Base-by-base conservation (phyloP, 2,113 vertebrate species). In the Mastomys coucha region DNA sequence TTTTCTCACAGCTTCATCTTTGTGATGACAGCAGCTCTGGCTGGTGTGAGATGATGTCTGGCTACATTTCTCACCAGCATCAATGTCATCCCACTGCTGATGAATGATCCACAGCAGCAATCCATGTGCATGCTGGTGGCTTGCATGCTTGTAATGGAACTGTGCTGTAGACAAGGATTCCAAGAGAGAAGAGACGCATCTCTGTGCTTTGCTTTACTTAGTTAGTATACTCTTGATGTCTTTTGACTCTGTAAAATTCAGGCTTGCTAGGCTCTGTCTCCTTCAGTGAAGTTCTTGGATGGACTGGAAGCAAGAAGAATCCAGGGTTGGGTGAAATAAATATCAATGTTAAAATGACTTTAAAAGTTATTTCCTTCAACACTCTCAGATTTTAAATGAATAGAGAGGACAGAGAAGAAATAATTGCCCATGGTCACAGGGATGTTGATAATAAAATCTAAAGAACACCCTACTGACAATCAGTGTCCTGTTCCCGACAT, bases 401-500 rank as follows among this genome's bases (percentile, higher is more conserved):
- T 2, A 60, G 19, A 58, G 11, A 51, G 6, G n/a, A 9, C 2
- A 75, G 56, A 20, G 11, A 77, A 45, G 33, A 69, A 53, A 53
- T 12, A 1, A 39, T 14, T 78, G 33, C 9, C 16, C 3, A 22
- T 42, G 58, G 31, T 33, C 36, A 91, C 19, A 14, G 22, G 36
- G 22, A 12, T 42, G 45, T n/a, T 51, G 31, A 14, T n/a, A 56
- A 12, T 65, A 88, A 78, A 69, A 24, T 12, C 19, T 60, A 20
- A 39, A 45, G 36, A 24, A 51, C 4, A 16, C 2, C 16, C 16
- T 45, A 13, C 75, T 49, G 1, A 77, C 7, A n/a, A 19, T 36
- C 14, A 26, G 58, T 11, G 0, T 13, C 53, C 17, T 24, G 0
- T 49, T 5, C 11, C 33, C 42, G 11, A 0, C 33, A 22, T 7